Percentiles rank a stretch among this genome's conserved stretches.
These are phyloP conservation scores for Lamproptera curius DNA, from an alignment of 2,888 invertebrate genomes.

Conservation along the genomic window DNA sequence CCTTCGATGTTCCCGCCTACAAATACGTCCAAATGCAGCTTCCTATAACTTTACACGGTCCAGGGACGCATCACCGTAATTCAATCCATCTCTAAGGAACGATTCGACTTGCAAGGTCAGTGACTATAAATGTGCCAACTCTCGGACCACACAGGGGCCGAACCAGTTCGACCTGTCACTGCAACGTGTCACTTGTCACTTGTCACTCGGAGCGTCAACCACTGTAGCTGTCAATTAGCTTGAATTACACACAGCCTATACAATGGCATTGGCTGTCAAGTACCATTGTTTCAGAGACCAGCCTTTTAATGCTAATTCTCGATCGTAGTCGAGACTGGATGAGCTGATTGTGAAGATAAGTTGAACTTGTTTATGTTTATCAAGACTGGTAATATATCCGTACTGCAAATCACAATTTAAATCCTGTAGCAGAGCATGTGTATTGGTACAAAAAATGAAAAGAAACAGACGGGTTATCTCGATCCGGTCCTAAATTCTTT, in stretches of 20 bases:
- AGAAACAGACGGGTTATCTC: too few species aligned
- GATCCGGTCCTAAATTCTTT: too few species aligned
- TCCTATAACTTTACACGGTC: too few species aligned
- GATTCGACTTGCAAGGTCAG: neutral
- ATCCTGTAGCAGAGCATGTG: too few species aligned
- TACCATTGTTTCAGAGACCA: neutral
- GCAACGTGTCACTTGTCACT: slow-evolving; percentile 1
- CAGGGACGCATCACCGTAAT: too few species aligned
- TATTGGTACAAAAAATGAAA: too few species aligned
- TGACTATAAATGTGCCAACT: neutral
- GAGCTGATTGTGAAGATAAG: neutral
- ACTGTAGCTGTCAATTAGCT: slow-evolving; percentile 18
- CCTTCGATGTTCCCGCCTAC: too few species aligned
- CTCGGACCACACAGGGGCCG: slow-evolving; percentile 3
- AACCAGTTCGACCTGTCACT: neutral
- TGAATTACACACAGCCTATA: slow-evolving; percentile 11
- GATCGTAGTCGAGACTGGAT: neutral
- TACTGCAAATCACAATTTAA: too few species aligned
- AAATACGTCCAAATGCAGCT: too few species aligned
- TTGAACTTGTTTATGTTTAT: neutral
- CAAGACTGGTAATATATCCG: too few species aligned
- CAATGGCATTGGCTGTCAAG: slow-evolving; percentile 1
- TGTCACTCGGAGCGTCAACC: slow-evolving; percentile 9
- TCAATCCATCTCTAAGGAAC: too few species aligned
- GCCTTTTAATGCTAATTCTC: slow-evolving; percentile 2